These are phyloP conservation scores for Sminthurides aquaticus DNA, from an alignment of 2,888 invertebrate genomes.

Conservation along the genomic window DNA sequence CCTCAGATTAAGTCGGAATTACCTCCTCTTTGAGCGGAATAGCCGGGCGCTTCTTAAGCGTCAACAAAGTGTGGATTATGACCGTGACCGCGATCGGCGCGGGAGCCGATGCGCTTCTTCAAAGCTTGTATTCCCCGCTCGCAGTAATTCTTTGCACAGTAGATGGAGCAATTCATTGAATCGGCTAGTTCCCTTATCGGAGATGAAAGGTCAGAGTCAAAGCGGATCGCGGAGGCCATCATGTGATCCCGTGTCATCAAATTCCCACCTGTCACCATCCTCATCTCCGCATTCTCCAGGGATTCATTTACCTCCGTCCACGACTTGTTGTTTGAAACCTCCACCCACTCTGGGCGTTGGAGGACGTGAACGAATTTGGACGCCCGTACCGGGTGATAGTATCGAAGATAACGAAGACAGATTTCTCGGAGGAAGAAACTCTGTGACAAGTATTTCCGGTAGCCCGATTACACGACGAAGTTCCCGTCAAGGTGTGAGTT, in stretches of 20 bases:
- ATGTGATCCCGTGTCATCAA: background rate
- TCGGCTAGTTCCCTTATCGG: background rate
- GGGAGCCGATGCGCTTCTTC: background rate
- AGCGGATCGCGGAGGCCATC: conserved; percentile 3
- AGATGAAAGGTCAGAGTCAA: background rate
- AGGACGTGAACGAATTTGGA: too few relatives aligned
- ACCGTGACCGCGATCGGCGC: background rate
- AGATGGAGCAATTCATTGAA: conserved; percentile 8
- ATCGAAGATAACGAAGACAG: background rate
- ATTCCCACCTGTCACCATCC: too few relatives aligned
- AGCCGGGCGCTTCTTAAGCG: conserved; percentile 8
- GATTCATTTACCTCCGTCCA: too few relatives aligned
- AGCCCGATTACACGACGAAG: background rate
- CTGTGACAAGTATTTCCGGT: background rate
- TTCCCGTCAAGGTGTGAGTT: conserved; percentile 3
- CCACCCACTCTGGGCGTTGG: background rate
- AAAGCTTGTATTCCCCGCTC: background rate
- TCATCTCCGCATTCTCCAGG: too few relatives aligned
- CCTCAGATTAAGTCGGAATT: background rate
- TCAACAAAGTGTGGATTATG: conserved; percentile 11
- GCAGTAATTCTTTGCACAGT: conserved; percentile 10
- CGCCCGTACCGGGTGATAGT: background rate
- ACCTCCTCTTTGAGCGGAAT: conserved; percentile 2
- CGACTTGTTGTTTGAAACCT: background rate
- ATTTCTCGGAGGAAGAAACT: background rate